These are phyloP conservation scores for Eriosoma lanigerum DNA, from an alignment of 1,140 invertebrate genomes.

Conservation along the genomic window DNA sequence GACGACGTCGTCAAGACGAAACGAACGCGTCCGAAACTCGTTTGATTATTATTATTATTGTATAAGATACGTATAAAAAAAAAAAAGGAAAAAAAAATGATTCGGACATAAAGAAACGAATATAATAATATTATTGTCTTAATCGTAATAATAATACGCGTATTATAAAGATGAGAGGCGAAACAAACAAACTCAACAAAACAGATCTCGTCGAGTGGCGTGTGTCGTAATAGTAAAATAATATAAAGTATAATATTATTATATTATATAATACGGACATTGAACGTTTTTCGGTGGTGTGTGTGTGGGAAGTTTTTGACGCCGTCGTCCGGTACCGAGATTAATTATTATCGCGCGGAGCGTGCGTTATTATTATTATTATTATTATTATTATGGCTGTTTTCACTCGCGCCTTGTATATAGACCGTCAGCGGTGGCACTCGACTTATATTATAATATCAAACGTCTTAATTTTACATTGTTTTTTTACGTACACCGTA, in stretches of 20 bases:
- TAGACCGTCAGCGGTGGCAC: slow-evolving; percentile 9
- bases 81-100: too few relatives aligned
- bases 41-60: too few relatives aligned
- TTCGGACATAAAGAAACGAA: neutral
- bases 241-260: neutral
- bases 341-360: neutral
- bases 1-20: too few relatives aligned
- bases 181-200: neutral
- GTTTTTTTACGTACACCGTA: neutral
- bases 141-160: too few relatives aligned
- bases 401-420: neutral
- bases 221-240: neutral
- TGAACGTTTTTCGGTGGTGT: slow-evolving; percentile 19
- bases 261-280: neutral
- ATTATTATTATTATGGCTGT: neutral
- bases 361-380: neutral
- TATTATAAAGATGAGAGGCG: neutral
- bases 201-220: slow-evolving; percentile 18
- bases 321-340: slow-evolving; percentile 11
- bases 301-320: slow-evolving; percentile 32
- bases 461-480: slow-evolving; percentile 13
- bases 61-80: neutral
- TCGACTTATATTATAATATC: neutral
- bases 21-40: too few relatives aligned
- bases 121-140: too few relatives aligned